Conservation (phyloP, 2,113 vertebrate species). For the Platysteira castanea region DNA sequence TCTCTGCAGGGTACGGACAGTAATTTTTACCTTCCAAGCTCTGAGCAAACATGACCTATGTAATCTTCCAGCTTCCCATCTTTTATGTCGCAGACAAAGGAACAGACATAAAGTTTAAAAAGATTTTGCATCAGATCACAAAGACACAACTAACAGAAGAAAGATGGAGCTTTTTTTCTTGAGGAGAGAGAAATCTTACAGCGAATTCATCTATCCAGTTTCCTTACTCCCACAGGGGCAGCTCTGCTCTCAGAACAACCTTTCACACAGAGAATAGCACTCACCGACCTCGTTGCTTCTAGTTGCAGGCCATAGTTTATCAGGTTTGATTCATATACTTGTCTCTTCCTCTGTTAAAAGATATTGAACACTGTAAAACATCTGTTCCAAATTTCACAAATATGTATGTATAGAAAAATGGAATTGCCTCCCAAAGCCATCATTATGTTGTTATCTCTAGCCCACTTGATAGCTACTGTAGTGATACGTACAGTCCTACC, state of each 20-base stretch:
- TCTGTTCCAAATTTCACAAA: background rate
- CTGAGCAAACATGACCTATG: background rate
- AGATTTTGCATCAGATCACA: background rate
- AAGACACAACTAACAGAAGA: background rate
- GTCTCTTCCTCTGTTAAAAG: slow-evolving; percentile 80
- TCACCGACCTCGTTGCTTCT: slow-evolving; percentile 85
- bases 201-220: background rate
- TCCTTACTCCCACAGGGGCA: background rate
- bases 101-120: background rate
- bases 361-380: background rate
- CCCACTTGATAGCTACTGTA: background rate
- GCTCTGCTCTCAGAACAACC: background rate
- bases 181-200: background rate
- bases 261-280: background rate
- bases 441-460: background rate
- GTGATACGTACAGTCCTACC: background rate
- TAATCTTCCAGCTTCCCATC: background rate
- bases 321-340: slow-evolving; percentile 85
- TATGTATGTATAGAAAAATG: background rate
- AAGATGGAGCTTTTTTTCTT: background rate
- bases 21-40: background rate
- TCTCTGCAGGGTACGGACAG: background rate
- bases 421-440: background rate
- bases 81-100: background rate
- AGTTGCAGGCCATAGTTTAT: slow-evolving; percentile 86